Evolutionary conservation across 2,888 invertebrate species (phyloP), one percentile per base, ranked within the genome.

Genomic region (Augochlorella aurata): DNA sequence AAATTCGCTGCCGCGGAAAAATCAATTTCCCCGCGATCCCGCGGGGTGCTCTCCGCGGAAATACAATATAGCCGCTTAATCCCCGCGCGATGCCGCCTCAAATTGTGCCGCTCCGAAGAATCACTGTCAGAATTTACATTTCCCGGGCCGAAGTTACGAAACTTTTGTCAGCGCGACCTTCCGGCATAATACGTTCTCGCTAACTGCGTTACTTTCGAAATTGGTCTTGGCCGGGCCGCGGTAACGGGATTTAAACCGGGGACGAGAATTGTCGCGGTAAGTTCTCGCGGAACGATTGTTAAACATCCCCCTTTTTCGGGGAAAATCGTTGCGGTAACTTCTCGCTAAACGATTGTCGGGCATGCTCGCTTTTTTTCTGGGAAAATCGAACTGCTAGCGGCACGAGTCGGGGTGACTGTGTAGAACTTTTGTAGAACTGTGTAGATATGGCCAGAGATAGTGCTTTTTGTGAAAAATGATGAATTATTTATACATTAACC

Each of bases 11-110:
- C 50, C 0, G 16, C 5, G 61, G 50, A 68, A 74, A 61, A 78
- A 58, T 78, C 61, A 49, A 68, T 47, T 24, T 24, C 12, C 16
- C 67, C 2, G 14, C n/a, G 47, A 24, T 58, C 24, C 18, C 14
- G n/a, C 29, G 16, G 12, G 21, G n/a, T 14, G 16, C 29, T 5
- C 38, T 38, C 2, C 49, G 21, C 16, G n/a, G 66, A 71, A 79
- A 77, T 71, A 50, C 71, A 67, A 79, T 45, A 65, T 61, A 38
- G 69, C 61, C 47, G 52, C 68, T 69, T 75, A 69, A 78, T 74
- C 29, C 74, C 47, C 24, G 65, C 38, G 44, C 70, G 49, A 54
- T 49, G 49, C 66, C 49, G 44, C n/a, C 5, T 18, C 38, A 38
- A 76, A 66, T 79, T 58, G 38, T 49, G 65, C 70, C 14, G 63